Conservation (phyloP, 2,888 invertebrate genomes). For the Thera britannica region DNA sequence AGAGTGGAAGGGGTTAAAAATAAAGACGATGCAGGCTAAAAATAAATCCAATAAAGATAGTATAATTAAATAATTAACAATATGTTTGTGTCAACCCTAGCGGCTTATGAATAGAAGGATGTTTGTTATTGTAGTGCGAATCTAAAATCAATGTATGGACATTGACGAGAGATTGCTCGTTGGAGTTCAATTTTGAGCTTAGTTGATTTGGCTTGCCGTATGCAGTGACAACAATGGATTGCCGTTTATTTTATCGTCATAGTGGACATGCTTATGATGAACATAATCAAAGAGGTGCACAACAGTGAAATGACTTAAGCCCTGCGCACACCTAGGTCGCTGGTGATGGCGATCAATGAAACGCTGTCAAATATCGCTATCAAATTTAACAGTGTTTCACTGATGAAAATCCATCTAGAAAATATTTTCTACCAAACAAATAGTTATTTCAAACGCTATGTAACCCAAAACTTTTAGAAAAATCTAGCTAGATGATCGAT, state of each 20-base stretch:
- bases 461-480: no score
- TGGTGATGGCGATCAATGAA: no score
- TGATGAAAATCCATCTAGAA: no score
- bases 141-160: constrained; percentile 72
- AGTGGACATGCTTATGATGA: constrained; percentile 20
- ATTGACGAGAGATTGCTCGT: constrained; percentile 70
- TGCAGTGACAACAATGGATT: constrained; percentile 18
- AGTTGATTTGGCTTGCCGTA: constrained; percentile 45
- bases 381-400: no score
- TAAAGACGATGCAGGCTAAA: no score
- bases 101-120: constrained; percentile 62
- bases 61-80: background rate
- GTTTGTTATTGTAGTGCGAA: constrained; percentile 68
- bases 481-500: no score
- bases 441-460: no score
- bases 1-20: no score
- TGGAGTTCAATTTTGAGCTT: constrained; percentile 64
- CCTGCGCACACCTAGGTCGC: no score
- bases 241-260: constrained; percentile 15
- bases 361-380: no score
- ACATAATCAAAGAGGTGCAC: constrained; percentile 5
- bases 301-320: background rate
- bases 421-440: no score
- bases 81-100: constrained; percentile 53
- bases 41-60: no score